Evolutionary conservation across 64 coral and sea anemone species (phyloP), one percentile per base, ranked within the genome.

Genomic region (Montipora sp.): DNA sequence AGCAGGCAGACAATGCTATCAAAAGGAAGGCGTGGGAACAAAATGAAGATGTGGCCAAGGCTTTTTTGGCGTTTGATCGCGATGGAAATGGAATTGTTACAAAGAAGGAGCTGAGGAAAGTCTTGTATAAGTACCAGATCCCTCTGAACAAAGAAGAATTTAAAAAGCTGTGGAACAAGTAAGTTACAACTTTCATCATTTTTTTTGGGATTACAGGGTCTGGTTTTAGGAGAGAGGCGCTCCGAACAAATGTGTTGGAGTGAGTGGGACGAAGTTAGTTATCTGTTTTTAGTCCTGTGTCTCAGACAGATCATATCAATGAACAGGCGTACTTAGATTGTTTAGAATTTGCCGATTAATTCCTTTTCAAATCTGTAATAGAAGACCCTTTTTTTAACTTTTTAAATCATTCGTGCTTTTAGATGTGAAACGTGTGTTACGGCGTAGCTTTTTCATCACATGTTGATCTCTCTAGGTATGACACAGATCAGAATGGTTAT

Each of bases 41-140:
- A 44, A 90, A 89, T 81, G 76, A 90, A 16, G 94, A 95, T 78
- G 18, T 98, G n/a, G 87, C 96, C 24, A 95, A 88, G 74, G 96
- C 96, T 60, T 98, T 98, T 65, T 83, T 95, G 27, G 50, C 90
- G 5, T 98, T 98, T 90, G 96, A 98, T 61, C 94, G 83, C 9
- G 94, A 98, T 91, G 96, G 96, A 24, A 98, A 98, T 44, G 96
- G 96, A 19, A 93, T 98, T 19, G 96, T 98, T 55, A 95, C 96
- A 14, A 98, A 98, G 91, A 95, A 93, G 36, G 96, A 98, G 73
- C 83, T 98, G 43, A 81, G 91, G 53, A 98, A 95, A 48, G 91
- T 98, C 60, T 88, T 98, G n/a, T 95, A 98, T 83, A 88, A 85
- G 5, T 98, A 90, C 59, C 96, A 98, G 77, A 95, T 98, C 44